Conservation (phyloP, 2,888 invertebrate species). For the Biston betularia region DNA sequence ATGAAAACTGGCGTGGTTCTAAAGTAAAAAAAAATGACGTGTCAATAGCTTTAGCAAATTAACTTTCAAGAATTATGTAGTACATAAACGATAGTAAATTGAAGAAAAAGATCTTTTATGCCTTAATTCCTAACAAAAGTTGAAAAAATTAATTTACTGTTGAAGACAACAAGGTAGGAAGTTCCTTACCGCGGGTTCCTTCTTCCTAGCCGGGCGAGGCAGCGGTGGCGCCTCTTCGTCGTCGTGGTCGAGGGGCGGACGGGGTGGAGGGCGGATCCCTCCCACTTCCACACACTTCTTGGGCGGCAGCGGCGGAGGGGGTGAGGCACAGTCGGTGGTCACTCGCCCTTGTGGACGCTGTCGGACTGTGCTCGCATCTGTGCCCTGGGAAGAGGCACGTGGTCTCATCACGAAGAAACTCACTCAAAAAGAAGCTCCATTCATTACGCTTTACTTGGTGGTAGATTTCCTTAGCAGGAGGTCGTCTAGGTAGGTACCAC, state of each 20-base stretch:
- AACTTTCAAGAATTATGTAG: too few relatives aligned
- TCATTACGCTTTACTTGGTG: too few relatives aligned
- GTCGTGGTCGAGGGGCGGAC: conserved; percentile 86
- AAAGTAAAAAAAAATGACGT: too few relatives aligned
- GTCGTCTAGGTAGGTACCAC: too few relatives aligned
- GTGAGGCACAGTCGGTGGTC: conserved; percentile 75
- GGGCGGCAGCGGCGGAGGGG: conserved; percentile 89
- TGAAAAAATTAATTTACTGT: background rate
- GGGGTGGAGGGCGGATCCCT: conserved; percentile 86
- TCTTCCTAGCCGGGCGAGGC: conserved; percentile 72
- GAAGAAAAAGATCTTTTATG: background rate
- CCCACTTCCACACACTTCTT: conserved; percentile 72
- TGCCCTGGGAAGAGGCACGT: conserved; percentile 48
- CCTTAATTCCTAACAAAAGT: background rate
- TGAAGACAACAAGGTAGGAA: background rate
- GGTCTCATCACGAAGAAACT: too few relatives aligned
- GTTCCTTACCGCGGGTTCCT: conserved; percentile 67
- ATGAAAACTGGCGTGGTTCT: too few relatives aligned
- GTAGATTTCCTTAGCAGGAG: too few relatives aligned
- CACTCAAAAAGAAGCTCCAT: too few relatives aligned
- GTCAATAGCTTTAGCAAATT: too few relatives aligned
- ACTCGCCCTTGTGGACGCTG: conserved; percentile 58
- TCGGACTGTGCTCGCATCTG: conserved; percentile 66
- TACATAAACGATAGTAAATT: too few relatives aligned
- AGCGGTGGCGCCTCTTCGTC: conserved; percentile 71